phyloP scores from a whole-genome alignment of 2,888 invertebrate species.

The Clanis bilineata region DNA sequence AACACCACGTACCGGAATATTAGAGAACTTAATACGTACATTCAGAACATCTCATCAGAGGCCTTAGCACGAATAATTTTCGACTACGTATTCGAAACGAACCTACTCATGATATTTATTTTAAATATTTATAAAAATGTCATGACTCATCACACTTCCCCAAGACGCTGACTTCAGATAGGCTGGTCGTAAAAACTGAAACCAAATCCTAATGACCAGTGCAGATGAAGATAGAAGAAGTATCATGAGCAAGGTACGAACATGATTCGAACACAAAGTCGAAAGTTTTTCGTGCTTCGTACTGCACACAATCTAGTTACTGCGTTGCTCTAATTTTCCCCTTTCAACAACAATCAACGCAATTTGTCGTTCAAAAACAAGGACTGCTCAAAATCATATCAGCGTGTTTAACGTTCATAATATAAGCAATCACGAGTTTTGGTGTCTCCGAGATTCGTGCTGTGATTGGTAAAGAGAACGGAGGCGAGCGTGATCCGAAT shows the following conservation, averaged over 20 bases:
- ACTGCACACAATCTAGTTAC: slow-evolving; percentile 14
- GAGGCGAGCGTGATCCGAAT: slow-evolving; percentile 65
- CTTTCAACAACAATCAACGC: slow-evolving; percentile 13
- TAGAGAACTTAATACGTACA: slow-evolving; percentile 2
- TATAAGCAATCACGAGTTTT: slow-evolving; percentile 67
- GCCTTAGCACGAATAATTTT: no score
- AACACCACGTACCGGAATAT: slow-evolving; percentile 5
- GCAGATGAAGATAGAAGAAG: no score
- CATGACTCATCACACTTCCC: no score
- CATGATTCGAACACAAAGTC: no score
- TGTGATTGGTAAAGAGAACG: slow-evolving; percentile 52
- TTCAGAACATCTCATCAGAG: slow-evolving; percentile 14
- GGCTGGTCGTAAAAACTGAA: no score
- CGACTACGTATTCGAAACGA: no score
- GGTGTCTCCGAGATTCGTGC: slow-evolving; percentile 55
- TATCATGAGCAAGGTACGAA: no score
- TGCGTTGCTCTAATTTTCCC: slow-evolving; percentile 16
- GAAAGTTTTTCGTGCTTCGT: no score
- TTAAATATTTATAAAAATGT: no score
- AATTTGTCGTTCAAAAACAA: slow-evolving; percentile 33
- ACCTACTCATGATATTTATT: no score
- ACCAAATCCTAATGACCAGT: no score
- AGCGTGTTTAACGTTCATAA: slow-evolving; percentile 56
- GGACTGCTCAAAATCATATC: slow-evolving; percentile 30
- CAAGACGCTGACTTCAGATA: no score